These are phyloP conservation scores for Campylomormyrus numenius DNA, from an alignment of 2,113 vertebrate genomes.

Conservation along the genomic window DNA sequence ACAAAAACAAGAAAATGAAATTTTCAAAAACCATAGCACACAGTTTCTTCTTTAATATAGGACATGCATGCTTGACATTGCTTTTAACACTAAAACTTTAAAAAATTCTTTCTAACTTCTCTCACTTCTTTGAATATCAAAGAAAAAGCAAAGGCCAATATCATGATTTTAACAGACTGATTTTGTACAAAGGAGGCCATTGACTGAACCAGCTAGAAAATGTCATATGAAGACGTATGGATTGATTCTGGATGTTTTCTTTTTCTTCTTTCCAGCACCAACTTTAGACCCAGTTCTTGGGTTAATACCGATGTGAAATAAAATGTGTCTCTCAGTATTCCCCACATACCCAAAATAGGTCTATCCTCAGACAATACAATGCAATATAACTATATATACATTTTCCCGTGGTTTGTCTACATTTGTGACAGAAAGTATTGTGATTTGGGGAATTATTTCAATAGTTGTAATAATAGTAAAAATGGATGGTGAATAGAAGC, in stretches of 20 bases:
- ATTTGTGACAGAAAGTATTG: not conserved
- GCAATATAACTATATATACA: not conserved
- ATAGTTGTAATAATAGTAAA: not conserved
- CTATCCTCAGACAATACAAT: not conserved
- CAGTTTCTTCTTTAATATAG: not conserved
- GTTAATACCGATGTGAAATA: not conserved
- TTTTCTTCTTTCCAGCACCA: not conserved
- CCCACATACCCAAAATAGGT: not conserved
- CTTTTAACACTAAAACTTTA: not conserved
- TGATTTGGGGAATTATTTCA: not conserved
- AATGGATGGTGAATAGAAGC: not conserved
- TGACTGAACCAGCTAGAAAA: not conserved
- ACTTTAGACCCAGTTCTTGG: not conserved
- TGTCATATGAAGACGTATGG: not conserved
- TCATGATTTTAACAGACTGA: not conserved
- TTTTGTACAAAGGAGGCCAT: not conserved
- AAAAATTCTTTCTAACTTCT: not conserved
- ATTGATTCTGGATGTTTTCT: not conserved
- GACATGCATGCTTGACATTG: not conserved
- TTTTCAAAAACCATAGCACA: not conserved
- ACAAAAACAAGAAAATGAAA: not conserved
- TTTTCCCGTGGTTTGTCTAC: not conserved
- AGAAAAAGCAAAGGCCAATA: not conserved
- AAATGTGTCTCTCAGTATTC: not conserved
- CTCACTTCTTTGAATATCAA: not conserved